Percentiles rank a stretch among this genome's conserved stretches.
Conservation (phyloP, 2,888 invertebrate species). For the Pandemis heparana region DNA sequence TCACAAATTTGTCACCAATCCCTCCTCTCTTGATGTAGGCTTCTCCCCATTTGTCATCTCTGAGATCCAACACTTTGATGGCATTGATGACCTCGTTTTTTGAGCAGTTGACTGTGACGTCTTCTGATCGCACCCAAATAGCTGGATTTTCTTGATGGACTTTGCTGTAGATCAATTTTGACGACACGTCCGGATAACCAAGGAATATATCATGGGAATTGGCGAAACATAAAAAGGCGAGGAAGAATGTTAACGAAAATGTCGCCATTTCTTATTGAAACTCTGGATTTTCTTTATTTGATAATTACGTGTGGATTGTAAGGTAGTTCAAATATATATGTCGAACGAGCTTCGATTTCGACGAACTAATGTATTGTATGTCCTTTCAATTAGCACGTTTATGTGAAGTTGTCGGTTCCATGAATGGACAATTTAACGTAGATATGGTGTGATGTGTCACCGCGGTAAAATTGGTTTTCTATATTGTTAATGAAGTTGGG, state of each 20-base stretch:
- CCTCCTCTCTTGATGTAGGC: conserved; percentile 69
- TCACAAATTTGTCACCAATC: conserved; percentile 67
- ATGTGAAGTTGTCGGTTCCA: conserved; percentile 38
- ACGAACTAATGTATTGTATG: conserved; percentile 12
- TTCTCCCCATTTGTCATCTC: conserved; percentile 69
- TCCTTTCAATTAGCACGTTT: conserved; percentile 18
- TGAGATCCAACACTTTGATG: conserved; percentile 66
- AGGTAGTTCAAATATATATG: conserved; percentile 23
- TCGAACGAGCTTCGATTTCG: conserved; percentile 2
- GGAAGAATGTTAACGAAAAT: neutral
- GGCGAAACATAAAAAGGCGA: neutral
- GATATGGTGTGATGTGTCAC: conserved; percentile 27
- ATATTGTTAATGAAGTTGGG: conserved; percentile 22
- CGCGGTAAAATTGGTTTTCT: conserved; percentile 15
- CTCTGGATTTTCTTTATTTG: neutral
- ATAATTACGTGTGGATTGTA: conserved; percentile 20
- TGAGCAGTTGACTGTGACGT: conserved; percentile 66
- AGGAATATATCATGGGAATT: conserved; percentile 44
- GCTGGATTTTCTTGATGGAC: conserved; percentile 74
- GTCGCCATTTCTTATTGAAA: conserved; percentile 15
- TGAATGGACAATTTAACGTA: conserved; percentile 43
- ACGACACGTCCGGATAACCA: conserved; percentile 66
- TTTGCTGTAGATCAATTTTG: conserved; percentile 70
- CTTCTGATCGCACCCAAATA: conserved; percentile 66
- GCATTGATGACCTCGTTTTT: conserved; percentile 69